Evolutionary conservation across 2,797 vertebrate species (phyloP), one percentile per base, ranked within the genome.

Genomic region (Rhyacichthys aspro): DNA sequence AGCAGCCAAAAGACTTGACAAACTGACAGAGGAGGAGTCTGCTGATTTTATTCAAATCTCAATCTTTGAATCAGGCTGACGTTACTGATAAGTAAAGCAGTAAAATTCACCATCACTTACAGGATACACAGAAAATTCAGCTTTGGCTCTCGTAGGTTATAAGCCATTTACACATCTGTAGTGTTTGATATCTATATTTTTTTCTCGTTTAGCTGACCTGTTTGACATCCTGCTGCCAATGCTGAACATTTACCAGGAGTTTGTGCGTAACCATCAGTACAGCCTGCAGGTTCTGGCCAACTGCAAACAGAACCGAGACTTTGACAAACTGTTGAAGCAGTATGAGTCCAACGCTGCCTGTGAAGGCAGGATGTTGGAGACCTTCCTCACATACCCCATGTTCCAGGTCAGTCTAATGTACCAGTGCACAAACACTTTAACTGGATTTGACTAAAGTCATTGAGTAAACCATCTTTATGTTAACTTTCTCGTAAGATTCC

Each of bases 181-280:
- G 23, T 43, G 15, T 45, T 9, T 63, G 7, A 49, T 17, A 12
- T 50, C 9, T 74, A 18, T 74, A 16, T 42, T 48, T 57, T 41
- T 72, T 23, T 53, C 56, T 53, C 60, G 9, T 42, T 33, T 47
- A 99, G 98, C 98, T 48, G 98, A 99, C 79, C 93, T 99, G 14
- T 99, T 99, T 86, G 98, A 99, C 90, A 99, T 99, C 91, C 88
- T 99, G 81, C 94, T 99, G 80, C 98, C 97, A 7, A 99, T 99
- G 98, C 92, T 99, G 88, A 98, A 99, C 89, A 99, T 99, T 91
- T 99, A 99, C 80, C 98, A 99, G 93, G 98, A 99, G 89, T 99
- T 99, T 94, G 96, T 99, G 71, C 92, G 98, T 55, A 99, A 99
- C 88, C 97, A 99, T 82, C 97, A 99, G 69, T 99, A 98, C 79